Evolutionary conservation across 53 echinoderm and acorn worm species (phyloP).

Genomic region (Apostichopus leukothele): DNA sequence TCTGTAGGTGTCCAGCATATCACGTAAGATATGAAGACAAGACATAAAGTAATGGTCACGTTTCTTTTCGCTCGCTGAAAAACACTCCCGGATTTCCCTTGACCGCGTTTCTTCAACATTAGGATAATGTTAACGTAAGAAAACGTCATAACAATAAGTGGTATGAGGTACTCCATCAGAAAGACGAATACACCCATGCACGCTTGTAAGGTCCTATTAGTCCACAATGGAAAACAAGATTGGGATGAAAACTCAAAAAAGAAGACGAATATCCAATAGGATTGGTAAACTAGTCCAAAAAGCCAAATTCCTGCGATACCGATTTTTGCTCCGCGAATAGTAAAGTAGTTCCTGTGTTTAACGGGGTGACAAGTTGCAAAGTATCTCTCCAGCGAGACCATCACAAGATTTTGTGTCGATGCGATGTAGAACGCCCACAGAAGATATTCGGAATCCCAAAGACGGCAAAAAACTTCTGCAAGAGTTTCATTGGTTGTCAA

Average conservation of each 20-base stretch:
- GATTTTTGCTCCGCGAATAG: constrained; percentile 65
- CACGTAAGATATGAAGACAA: constrained; percentile 78
- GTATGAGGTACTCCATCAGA: constrained; percentile 74
- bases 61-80: constrained; percentile 82
- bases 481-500: constrained; percentile 34
- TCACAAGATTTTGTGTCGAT: constrained; percentile 76
- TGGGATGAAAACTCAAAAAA: constrained; percentile 4
- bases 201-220: constrained; percentile 62
- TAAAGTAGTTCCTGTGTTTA: constrained; percentile 74
- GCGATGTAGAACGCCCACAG: constrained; percentile 87
- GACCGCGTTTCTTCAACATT: constrained; percentile 68
- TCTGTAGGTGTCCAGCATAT: constrained; percentile 90
- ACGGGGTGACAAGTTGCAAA: constrained; percentile 81
- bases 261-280: constrained; percentile 74
- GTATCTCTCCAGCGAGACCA: constrained; percentile 79
- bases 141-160: constrained; percentile 74
- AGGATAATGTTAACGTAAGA: constrained; percentile 81
- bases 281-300: constrained; percentile 68
- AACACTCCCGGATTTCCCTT: constrained; percentile 69
- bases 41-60: constrained; percentile 74
- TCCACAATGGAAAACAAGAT: constrained; percentile 62
- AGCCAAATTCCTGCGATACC: constrained; percentile 70
- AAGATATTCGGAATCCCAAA: constrained; percentile 87
- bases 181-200: constrained; percentile 70
- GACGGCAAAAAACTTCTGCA: constrained; percentile 68